Conservation (phyloP, 2,113 vertebrate species). For the Ornithorhynchus anatinus region DNA sequence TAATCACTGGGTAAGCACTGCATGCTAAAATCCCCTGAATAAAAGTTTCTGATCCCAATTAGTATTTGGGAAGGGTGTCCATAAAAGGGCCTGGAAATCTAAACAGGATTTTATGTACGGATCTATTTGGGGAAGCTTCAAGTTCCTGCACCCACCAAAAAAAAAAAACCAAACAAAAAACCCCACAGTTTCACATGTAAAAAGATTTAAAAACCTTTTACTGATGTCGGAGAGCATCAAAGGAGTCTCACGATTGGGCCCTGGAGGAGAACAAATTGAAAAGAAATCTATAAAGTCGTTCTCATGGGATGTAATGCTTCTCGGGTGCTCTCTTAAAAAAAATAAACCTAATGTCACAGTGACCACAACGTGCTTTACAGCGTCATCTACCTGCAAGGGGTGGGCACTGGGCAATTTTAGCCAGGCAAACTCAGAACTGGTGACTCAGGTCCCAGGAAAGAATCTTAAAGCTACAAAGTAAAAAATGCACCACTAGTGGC, state of each 20-base stretch:
- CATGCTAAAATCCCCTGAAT: slow-evolving; percentile 39
- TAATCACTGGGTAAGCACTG: slow-evolving; percentile 32
- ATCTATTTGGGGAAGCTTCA: slow-evolving; percentile 15
- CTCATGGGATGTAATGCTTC: not conserved
- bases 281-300: not conserved
- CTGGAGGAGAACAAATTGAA: not conserved
- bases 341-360: too few relatives aligned
- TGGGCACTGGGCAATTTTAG: too few relatives aligned
- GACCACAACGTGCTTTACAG: too few relatives aligned
- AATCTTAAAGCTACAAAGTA: too few relatives aligned
- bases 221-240: not conserved
- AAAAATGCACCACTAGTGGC: too few relatives aligned
- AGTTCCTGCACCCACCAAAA: slow-evolving; percentile 15
- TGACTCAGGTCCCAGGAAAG: too few relatives aligned
- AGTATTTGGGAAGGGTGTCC: not conserved
- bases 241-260: not conserved
- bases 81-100: not conserved
- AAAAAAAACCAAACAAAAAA: too few relatives aligned
- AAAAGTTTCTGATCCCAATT: slow-evolving; percentile 22
- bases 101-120: not conserved
- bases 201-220: not conserved
- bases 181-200: too few relatives aligned
- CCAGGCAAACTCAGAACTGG: too few relatives aligned
- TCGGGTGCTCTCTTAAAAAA: not conserved
- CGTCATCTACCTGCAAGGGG: too few relatives aligned